Percentiles rank a stretch among this genome's conserved stretches.
These are phyloP conservation scores for Pyrgilauda ruficollis DNA, from an alignment of 2,113 vertebrate species.

Conservation along the genomic window DNA sequence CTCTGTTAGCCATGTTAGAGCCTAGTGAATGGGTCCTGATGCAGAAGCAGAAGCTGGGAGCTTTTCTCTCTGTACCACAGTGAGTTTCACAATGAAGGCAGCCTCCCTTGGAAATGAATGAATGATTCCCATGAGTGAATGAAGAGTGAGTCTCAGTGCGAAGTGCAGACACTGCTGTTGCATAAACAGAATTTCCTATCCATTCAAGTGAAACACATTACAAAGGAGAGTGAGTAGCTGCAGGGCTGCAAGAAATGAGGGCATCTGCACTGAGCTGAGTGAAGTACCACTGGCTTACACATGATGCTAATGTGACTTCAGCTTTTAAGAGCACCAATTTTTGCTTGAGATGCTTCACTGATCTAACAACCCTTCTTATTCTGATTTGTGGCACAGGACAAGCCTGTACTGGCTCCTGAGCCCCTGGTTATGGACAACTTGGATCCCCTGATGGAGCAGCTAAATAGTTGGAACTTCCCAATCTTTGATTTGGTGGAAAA, in stretches of 20 bases:
- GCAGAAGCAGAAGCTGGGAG: background rate
- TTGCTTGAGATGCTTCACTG: background rate
- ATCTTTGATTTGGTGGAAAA: conserved; percentile 95
- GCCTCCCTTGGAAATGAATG: conserved; percentile 15
- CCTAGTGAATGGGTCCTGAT: background rate
- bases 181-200: background rate
- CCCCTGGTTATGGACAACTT: conserved; percentile 92
- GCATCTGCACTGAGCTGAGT: background rate
- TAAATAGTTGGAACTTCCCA: conserved; percentile 98
- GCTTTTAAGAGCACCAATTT: background rate
- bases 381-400: conserved; percentile 77
- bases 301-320: background rate
- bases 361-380: background rate
- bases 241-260: conserved; percentile 35
- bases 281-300: background rate
- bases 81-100: conserved; percentile 13
- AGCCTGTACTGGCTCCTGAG: conserved; percentile 88
- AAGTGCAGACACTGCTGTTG: background rate
- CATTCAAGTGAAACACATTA: conserved; percentile 2
- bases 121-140: conserved; percentile 13
- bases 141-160: background rate
- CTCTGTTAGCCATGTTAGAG: background rate
- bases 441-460: conserved; percentile 87
- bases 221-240: conserved; percentile 20
- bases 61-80: background rate